A percentile compares a stretch with the other conserved stretches of the same genome.
Conservation (phyloP, 35 echinoderm and acorn worm species). For the Ophiothrix spiculata region DNA sequence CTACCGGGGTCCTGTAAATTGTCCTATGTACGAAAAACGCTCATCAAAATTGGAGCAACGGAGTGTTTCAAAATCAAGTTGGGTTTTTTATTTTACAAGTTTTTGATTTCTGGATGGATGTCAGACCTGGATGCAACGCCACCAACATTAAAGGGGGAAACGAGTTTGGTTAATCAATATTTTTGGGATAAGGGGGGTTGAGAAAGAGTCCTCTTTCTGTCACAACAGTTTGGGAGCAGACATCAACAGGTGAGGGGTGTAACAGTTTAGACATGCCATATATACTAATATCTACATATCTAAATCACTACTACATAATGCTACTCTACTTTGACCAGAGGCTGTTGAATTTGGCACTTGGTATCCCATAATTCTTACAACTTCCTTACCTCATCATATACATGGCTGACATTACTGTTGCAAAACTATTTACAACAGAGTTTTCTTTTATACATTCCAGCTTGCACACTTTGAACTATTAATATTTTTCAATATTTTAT, state of each 20-base stretch:
- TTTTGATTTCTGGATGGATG: too few species aligned
- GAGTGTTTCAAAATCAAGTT: too few species aligned
- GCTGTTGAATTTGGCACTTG: not conserved
- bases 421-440: too few species aligned
- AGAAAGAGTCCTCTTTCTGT: too few species aligned
- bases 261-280: conserved; percentile 12
- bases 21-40: too few species aligned
- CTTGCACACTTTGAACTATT: too few species aligned
- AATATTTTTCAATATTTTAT: too few species aligned
- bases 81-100: too few species aligned
- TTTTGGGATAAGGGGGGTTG: too few species aligned
- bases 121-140: conserved; percentile 1
- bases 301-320: not conserved
- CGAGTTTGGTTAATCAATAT: not conserved
- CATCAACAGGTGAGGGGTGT: not conserved
- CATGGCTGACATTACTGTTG: conserved; percentile 2
- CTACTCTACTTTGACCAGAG: conserved; percentile 8
- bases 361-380: not conserved
- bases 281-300: not conserved
- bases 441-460: too few species aligned
- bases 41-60: too few species aligned
- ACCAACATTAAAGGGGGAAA: not conserved
- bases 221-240: not conserved
- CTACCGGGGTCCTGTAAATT: too few species aligned
- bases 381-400: not conserved